Conservation (phyloP, 2,888 invertebrate species). For the Stenchaetothrips biformis region DNA sequence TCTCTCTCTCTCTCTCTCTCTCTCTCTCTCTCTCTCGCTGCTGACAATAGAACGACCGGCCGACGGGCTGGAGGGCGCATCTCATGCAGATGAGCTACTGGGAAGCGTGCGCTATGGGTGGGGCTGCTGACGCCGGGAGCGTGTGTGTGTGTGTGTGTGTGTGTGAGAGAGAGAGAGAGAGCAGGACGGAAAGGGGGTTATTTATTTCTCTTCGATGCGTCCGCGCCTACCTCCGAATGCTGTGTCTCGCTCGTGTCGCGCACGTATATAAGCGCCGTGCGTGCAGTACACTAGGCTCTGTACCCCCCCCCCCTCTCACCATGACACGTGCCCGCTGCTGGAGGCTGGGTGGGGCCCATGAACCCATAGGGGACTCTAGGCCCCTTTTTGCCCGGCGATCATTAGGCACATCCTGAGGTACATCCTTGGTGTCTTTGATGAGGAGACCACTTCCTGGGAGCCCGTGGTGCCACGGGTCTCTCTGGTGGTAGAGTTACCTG, state of each 20-base stretch:
- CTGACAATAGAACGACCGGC: too few relatives aligned
- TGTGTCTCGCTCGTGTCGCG: background rate
- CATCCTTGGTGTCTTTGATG: too few relatives aligned
- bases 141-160: background rate
- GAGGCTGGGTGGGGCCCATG: background rate
- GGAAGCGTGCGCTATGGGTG: background rate
- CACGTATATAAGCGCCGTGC: background rate
- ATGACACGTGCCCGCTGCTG: background rate
- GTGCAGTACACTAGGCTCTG: background rate
- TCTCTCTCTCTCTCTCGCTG: too few relatives aligned
- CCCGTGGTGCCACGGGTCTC: too few relatives aligned
- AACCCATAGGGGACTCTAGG: background rate
- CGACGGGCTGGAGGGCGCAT: background rate
- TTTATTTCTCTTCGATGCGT: background rate
- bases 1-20: too few relatives aligned
- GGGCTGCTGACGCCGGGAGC: background rate
- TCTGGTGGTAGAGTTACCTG: too few relatives aligned
- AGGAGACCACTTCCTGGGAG: too few relatives aligned
- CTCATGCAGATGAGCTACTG: constrained; percentile 20
- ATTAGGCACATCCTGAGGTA: too few relatives aligned
- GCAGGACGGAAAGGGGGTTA: background rate
- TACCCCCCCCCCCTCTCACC: background rate
- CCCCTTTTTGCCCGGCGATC: background rate
- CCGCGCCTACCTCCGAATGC: too few relatives aligned
- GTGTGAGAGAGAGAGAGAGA: background rate